Evolutionary conservation across 2,113 vertebrate genomes (phyloP).

Genomic region (Hucho hucho): DNA sequence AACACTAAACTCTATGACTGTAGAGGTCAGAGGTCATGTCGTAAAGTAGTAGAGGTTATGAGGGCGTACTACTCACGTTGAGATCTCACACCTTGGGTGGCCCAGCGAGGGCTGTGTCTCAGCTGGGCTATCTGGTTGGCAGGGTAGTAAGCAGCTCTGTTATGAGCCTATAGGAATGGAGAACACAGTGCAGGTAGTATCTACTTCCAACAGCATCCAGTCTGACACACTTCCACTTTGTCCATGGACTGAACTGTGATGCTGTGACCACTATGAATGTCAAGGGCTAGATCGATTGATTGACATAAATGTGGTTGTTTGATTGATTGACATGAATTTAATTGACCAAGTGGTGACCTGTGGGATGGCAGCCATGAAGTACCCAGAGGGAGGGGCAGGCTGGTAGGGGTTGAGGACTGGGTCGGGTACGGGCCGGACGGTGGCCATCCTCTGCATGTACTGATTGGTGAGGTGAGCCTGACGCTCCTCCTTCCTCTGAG

Average conservation of each 20-base stretch:
- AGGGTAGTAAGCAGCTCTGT: conserved; percentile 96
- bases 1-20: too few species aligned
- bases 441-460: conserved; percentile 99
- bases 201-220: neutral
- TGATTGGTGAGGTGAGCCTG: conserved; percentile 98
- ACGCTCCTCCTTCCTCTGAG: conserved; percentile 96
- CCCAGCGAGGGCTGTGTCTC: conserved; percentile 94
- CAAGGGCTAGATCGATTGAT: too few species aligned
- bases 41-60: neutral
- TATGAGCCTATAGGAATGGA: conserved; percentile 82
- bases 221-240: neutral
- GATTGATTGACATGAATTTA: neutral
- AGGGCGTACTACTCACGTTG: conserved; percentile 80
- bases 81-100: conserved; percentile 94
- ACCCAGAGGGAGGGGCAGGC: conserved; percentile 94
- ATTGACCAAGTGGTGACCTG: conserved; percentile 71
- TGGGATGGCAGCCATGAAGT: conserved; percentile 99
- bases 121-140: conserved; percentile 93
- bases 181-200: neutral
- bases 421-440: conserved; percentile 93
- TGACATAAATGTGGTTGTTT: neutral
- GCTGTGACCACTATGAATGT: too few species aligned
- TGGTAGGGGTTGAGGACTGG: conserved; percentile 98
- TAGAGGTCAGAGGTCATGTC: neutral
- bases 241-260: neutral